Percentiles rank a stretch among this genome's conserved stretches.
phyloP scores from a whole-genome alignment of 1,140 invertebrate species.

The Zeugodacus cucurbitae region DNA sequence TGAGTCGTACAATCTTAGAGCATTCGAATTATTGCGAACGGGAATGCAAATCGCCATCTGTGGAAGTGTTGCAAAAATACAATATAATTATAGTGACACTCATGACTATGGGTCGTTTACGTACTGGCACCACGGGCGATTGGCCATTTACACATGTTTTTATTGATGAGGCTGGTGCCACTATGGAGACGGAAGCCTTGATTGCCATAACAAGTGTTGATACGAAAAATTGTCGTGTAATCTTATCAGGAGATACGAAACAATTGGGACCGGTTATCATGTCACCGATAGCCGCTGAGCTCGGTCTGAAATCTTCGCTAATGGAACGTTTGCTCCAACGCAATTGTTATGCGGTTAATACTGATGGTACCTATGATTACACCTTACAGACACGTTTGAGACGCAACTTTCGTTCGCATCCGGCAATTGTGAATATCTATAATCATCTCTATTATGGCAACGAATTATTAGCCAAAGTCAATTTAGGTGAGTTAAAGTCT shows the following conservation, averaged over 20 bases:
- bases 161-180: conserved; percentile 90
- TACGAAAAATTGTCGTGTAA: conserved; percentile 68
- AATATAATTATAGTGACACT: conserved; percentile 55
- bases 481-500: conserved; percentile 16
- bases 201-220: conserved; percentile 72
- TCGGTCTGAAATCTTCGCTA: conserved; percentile 69
- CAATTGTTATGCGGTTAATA: conserved; percentile 67
- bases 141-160: conserved; percentile 78
- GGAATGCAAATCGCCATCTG: conserved; percentile 53
- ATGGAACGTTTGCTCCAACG: conserved; percentile 70
- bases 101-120: conserved; percentile 70
- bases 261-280: conserved; percentile 83
- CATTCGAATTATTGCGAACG: conserved; percentile 52
- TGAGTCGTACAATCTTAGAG: conserved; percentile 53
- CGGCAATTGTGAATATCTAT: conserved; percentile 71
- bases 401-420: conserved; percentile 75
- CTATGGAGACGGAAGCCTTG: conserved; percentile 80
- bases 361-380: conserved; percentile 69
- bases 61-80: conserved; percentile 56
- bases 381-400: conserved; percentile 74
- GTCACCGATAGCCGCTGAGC: conserved; percentile 67
- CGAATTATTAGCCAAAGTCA: conserved; percentile 67
- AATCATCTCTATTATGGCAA: conserved; percentile 75
- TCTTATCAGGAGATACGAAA: conserved; percentile 86
- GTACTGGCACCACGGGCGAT: conserved; percentile 70